Evolutionary conservation across 1,140 invertebrate species (phyloP).

Genomic region (Amphibalanus amphitrite): DNA sequence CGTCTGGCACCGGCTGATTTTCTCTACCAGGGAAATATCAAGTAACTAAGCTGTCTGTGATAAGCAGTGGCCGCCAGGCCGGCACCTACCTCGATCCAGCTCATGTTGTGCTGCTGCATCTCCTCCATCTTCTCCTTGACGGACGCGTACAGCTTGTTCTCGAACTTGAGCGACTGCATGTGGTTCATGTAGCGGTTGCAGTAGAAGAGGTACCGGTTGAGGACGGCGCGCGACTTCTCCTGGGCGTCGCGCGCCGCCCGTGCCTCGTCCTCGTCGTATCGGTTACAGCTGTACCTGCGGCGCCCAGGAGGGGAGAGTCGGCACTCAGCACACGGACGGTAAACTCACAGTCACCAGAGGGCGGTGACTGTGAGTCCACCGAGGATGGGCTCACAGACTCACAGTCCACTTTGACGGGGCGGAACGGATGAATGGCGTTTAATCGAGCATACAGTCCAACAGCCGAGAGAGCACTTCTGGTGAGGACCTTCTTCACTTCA

Average conservation of each 20-base stretch:
- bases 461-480: too few relatives aligned
- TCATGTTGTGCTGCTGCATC: constrained; percentile 99
- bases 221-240: constrained; percentile 75
- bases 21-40: too few relatives aligned
- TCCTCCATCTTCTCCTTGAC: constrained; percentile 98
- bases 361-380: too few relatives aligned
- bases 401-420: too few relatives aligned
- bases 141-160: constrained; percentile 83
- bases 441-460: too few relatives aligned
- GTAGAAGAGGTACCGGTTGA: constrained; percentile 94
- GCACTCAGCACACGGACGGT: too few relatives aligned
- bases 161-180: constrained; percentile 96
- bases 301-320: not conserved
- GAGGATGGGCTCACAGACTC: too few relatives aligned
- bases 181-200: constrained; percentile 99
- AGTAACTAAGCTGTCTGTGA: too few relatives aligned
- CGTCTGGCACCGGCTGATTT: too few relatives aligned
- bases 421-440: too few relatives aligned
- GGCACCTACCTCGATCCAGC: constrained; percentile 86
- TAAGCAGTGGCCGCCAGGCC: not conserved
- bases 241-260: constrained; percentile 90
- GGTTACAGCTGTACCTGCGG: constrained; percentile 82
- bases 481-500: too few relatives aligned
- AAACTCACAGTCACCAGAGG: too few relatives aligned
- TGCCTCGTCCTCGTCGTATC: constrained; percentile 92